Percentiles rank a stretch among this genome's conserved stretches.
These are phyloP conservation scores for Carapus acus DNA, from an alignment of 2,797 vertebrate species.

Conservation along the genomic window DNA sequence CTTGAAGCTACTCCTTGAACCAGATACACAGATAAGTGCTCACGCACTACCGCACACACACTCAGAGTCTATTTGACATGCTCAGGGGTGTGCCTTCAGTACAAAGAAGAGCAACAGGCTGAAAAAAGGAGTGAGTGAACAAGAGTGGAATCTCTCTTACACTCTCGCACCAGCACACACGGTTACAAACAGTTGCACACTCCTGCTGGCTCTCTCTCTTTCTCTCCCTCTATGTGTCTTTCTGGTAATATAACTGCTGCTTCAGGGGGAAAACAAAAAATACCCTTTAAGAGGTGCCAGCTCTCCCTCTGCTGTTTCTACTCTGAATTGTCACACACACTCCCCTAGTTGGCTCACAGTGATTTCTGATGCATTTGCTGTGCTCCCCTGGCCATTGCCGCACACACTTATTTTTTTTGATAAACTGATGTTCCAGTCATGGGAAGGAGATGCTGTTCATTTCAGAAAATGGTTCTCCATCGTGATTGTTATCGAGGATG, in stretches of 20 bases:
- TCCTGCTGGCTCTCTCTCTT: neutral
- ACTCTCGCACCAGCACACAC: neutral
- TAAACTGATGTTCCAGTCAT: no score
- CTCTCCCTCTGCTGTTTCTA: slow-evolving; percentile 39
- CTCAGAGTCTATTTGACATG: slow-evolving; percentile 8
- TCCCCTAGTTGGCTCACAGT: no score
- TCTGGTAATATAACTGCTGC: slow-evolving; percentile 31
- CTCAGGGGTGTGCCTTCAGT: slow-evolving; percentile 21
- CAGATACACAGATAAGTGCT: slow-evolving; percentile 17
- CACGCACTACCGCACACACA: slow-evolving; percentile 9
- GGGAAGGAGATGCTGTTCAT: no score
- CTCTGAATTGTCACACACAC: slow-evolving; percentile 7
- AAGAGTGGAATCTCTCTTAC: slow-evolving; percentile 21
- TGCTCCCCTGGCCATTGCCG: no score
- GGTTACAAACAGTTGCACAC: neutral
- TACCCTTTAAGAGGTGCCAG: slow-evolving; percentile 26
- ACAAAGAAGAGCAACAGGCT: slow-evolving; percentile 18
- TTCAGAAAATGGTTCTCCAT: no score
- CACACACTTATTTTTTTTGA: no score
- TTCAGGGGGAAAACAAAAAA: slow-evolving; percentile 32
- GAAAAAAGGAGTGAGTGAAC: slow-evolving; percentile 24
- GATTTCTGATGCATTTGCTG: no score
- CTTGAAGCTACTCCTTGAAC: slow-evolving; percentile 18
- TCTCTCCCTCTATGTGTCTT: neutral
- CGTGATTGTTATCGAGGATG: no score